These are phyloP conservation scores for Chlorodrepanis virens DNA, from an alignment of 2,113 vertebrate species.

Conservation along the genomic window DNA sequence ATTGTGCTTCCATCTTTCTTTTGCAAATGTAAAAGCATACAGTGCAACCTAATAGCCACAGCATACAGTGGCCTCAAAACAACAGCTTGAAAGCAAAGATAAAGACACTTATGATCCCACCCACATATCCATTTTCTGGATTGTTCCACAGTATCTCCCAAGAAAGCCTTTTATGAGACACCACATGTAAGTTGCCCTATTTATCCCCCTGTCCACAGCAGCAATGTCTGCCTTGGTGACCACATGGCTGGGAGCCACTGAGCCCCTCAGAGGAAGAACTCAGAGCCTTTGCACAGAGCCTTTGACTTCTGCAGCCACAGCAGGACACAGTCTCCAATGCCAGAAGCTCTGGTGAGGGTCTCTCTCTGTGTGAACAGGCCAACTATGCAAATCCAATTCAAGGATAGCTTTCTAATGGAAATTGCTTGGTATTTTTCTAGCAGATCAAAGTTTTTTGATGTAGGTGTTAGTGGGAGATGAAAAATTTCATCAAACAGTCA, in stretches of 20 bases:
- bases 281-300: not conserved
- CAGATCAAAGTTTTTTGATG: not conserved
- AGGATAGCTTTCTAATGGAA: not conserved
- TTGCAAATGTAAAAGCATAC: not conserved
- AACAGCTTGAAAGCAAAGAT: not conserved
- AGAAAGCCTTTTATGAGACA: not conserved
- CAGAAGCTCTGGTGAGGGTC: not conserved
- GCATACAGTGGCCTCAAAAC: not conserved
- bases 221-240: not conserved
- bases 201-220: not conserved
- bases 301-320: not conserved
- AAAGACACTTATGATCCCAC: not conserved
- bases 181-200: not conserved
- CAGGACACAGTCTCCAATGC: not conserved
- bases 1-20: not conserved
- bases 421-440: not conserved
- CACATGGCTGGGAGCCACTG: not conserved
- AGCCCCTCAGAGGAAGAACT: not conserved
- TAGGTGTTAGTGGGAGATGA: constrained; percentile 10
- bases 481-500: not conserved
- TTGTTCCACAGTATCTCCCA: not conserved
- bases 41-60: not conserved
- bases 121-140: not conserved
- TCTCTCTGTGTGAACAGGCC: not conserved
- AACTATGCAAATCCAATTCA: not conserved